Conservation (phyloP, 2,888 invertebrate genomes). For the Nasonia oneida region DNA sequence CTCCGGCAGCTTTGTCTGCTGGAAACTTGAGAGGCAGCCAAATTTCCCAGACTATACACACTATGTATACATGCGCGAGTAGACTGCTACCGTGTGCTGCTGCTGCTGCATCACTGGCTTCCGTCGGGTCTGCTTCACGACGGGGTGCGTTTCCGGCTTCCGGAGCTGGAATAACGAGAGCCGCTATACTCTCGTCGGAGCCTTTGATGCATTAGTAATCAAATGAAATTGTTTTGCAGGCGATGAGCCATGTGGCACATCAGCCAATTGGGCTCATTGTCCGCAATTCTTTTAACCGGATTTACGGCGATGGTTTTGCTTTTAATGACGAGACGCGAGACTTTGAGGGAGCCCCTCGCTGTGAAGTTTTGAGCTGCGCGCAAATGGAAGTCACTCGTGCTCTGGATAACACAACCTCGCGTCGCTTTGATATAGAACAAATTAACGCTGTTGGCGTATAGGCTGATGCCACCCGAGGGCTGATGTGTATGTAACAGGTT, state of each 20-base stretch:
- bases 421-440: too few species aligned
- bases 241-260: background rate
- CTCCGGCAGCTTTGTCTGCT: slow-evolving; percentile 21
- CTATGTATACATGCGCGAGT: background rate
- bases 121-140: background rate
- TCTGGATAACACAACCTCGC: too few species aligned
- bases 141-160: slow-evolving; percentile 42
- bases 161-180: slow-evolving; percentile 33
- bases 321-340: background rate
- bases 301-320: background rate
- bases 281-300: background rate
- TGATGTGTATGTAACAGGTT: background rate
- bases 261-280: background rate
- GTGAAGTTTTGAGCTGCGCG: too few species aligned
- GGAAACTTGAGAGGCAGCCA: slow-evolving; percentile 52
- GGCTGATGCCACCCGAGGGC: too few species aligned
- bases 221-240: slow-evolving; percentile 28
- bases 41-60: slow-evolving; percentile 24
- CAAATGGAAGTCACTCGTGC: too few species aligned
- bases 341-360: background rate
- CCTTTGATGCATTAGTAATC: slow-evolving; percentile 36
- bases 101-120: slow-evolving; percentile 9
- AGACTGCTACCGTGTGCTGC: background rate
- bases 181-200: background rate
- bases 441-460: too few species aligned